Percentiles rank a stretch among this genome's conserved stretches.
Conservation (phyloP, 2,888 invertebrate genomes). For the Sceliomorpha sp. region DNA sequence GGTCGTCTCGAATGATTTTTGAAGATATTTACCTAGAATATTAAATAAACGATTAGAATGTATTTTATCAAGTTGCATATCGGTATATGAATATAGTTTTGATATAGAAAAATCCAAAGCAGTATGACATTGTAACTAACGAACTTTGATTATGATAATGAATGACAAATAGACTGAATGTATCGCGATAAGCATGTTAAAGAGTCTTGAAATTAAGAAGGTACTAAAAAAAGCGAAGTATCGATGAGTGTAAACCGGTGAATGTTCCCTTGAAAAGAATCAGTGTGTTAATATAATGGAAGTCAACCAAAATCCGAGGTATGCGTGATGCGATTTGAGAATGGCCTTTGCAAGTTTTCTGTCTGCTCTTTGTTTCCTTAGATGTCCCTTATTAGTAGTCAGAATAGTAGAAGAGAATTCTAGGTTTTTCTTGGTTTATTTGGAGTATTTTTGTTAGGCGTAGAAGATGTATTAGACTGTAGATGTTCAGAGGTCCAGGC, state of each 20-base stretch:
- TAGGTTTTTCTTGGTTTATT: constrained; percentile 28
- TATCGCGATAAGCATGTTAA: constrained; percentile 51
- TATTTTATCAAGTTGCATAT: too few relatives aligned
- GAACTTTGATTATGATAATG: constrained; percentile 48
- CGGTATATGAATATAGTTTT: too few relatives aligned
- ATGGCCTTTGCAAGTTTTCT: constrained; percentile 35
- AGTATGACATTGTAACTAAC: constrained; percentile 27
- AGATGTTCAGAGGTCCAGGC: constrained; percentile 36
- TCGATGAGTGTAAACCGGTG: constrained; percentile 49
- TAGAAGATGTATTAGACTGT: constrained; percentile 46
- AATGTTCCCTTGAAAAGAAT: constrained; percentile 36
- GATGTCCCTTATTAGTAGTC: constrained; percentile 55
- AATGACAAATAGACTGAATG: constrained; percentile 43
- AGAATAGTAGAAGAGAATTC: constrained; percentile 50
- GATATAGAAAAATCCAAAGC: too few relatives aligned
- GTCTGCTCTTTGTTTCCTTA: constrained; percentile 30
- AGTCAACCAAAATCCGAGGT: constrained; percentile 40
- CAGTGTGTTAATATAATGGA: constrained; percentile 46
- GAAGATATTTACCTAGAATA: constrained; percentile 63
- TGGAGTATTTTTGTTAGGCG: constrained; percentile 50
- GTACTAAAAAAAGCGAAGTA: constrained; percentile 50
- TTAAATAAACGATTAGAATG: constrained; percentile 20
- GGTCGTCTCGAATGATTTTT: constrained; percentile 59
- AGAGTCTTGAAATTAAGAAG: constrained; percentile 46
- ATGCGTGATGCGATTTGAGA: constrained; percentile 36